phyloP scores from a whole-genome alignment of 2,113 vertebrate species.

The Ornithorhynchus anatinus region DNA sequence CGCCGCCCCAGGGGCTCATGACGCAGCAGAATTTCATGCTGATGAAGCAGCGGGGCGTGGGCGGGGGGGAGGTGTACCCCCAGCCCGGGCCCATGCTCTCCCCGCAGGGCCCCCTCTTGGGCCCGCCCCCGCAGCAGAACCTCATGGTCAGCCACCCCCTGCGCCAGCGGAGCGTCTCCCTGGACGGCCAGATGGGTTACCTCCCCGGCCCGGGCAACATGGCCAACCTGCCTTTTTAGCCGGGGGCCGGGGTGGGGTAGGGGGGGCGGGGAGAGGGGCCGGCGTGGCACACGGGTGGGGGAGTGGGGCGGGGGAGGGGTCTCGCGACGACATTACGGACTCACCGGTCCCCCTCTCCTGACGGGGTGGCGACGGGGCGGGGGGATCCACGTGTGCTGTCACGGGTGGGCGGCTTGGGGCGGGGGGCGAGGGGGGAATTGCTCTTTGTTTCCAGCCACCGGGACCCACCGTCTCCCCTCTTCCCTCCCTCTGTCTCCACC shows the following conservation, averaged over 20 bases:
- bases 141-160: conserved; percentile 91
- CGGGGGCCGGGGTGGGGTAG: conserved; percentile 1
- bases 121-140: conserved; percentile 85
- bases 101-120: conserved; percentile 91
- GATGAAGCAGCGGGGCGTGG: conserved; percentile 93
- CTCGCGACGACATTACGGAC: no score
- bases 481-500: no score
- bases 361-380: conserved; percentile 23
- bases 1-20: conserved; percentile 87
- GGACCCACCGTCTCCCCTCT: background rate
- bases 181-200: conserved; percentile 93
- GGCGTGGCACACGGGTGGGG: conserved; percentile 29
- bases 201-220: conserved; percentile 83
- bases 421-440: conserved; percentile 43
- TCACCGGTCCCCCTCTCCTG: no score
- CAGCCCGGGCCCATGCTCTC: conserved; percentile 88
- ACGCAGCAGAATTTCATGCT: conserved; percentile 96
- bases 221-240: conserved; percentile 91
- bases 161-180: conserved; percentile 90
- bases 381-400: conserved; percentile 41
- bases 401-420: conserved; percentile 23
- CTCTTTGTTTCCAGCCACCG: conserved; percentile 23
- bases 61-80: conserved; percentile 88
- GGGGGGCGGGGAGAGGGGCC: background rate
- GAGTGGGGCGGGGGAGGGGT: conserved; percentile 7